These are phyloP conservation scores for Amphipyra tragopoginis DNA, from an alignment of 2,888 invertebrate genomes.

Conservation along the genomic window DNA sequence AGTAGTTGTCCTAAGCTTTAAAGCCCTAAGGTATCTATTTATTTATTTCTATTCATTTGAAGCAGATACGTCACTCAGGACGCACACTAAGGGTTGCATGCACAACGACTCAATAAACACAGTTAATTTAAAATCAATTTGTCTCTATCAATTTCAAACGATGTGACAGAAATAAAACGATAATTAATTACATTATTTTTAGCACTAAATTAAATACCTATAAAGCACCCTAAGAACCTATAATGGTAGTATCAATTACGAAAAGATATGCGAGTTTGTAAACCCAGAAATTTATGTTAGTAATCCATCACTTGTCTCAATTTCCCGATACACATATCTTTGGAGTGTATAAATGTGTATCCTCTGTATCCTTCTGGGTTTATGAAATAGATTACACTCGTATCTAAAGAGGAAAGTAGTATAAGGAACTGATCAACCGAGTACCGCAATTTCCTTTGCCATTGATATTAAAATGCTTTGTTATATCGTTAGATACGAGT, in stretches of 20 bases:
- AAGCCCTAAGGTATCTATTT: too few relatives aligned
- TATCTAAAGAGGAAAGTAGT: slow-evolving; percentile 2
- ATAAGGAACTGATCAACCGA: slow-evolving; percentile 5
- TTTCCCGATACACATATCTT: slow-evolving; percentile 8
- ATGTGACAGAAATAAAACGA: too few relatives aligned
- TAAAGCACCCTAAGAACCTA: not conserved
- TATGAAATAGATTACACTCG: slow-evolving; percentile 20
- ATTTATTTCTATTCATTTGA: too few relatives aligned
- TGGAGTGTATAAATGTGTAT: not conserved
- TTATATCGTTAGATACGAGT: not conserved
- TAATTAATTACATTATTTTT: too few relatives aligned
- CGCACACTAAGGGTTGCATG: too few relatives aligned
- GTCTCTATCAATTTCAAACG: too few relatives aligned
- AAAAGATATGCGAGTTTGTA: not conserved
- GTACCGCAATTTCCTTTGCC: slow-evolving; percentile 13
- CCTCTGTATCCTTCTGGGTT: slow-evolving; percentile 2
- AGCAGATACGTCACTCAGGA: too few relatives aligned
- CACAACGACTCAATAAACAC: too few relatives aligned
- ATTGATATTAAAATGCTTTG: slow-evolving; percentile 8
- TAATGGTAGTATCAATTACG: not conserved
- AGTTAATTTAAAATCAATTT: too few relatives aligned
- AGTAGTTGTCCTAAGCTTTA: too few relatives aligned
- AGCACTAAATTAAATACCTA: too few relatives aligned
- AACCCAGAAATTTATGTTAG: slow-evolving; percentile 1
- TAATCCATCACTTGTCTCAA: slow-evolving; percentile 17